phyloP scores from a whole-genome alignment of 2,888 invertebrate species.

The Subacronicta megacephala region DNA sequence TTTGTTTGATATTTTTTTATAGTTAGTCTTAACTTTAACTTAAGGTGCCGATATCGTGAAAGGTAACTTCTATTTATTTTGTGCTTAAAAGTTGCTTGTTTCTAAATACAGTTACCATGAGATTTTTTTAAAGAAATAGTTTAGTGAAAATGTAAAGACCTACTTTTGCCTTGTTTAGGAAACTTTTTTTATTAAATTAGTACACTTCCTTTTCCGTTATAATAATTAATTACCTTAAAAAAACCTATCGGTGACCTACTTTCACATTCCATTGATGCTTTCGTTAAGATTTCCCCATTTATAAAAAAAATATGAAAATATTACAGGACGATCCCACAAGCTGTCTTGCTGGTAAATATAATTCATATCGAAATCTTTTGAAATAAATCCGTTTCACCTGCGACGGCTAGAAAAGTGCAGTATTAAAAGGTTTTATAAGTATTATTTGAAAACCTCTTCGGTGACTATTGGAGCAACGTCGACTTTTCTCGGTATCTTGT shows the following conservation, averaged over 20 bases:
- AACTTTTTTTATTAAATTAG: too few species aligned
- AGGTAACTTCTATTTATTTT: too few species aligned
- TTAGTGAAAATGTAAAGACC: too few species aligned
- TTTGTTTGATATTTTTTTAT: too few species aligned
- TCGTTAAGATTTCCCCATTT: not conserved
- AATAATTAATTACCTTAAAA: too few species aligned
- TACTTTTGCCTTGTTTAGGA: too few species aligned
- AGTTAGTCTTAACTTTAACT: too few species aligned
- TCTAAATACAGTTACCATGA: too few species aligned
- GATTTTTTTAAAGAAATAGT: too few species aligned
- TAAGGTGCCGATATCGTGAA: too few species aligned
- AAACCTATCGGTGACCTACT: not conserved
- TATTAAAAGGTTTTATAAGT: conserved; percentile 62
- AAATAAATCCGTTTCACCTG: conserved; percentile 59
- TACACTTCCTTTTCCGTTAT: too few species aligned
- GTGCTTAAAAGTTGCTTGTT: too few species aligned
- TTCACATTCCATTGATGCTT: not conserved
- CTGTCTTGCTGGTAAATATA: conserved; percentile 10
- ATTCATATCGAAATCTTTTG: conserved; percentile 40
- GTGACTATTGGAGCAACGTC: conserved; percentile 45
- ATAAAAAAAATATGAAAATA: not conserved
- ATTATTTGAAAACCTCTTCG: conserved; percentile 61
- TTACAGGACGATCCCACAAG: not conserved
- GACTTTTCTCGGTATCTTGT: conserved; percentile 35
- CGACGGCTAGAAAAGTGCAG: conserved; percentile 48